Conservation (phyloP, 2,888 invertebrate species). For the Octonoba sinensis region DNA sequence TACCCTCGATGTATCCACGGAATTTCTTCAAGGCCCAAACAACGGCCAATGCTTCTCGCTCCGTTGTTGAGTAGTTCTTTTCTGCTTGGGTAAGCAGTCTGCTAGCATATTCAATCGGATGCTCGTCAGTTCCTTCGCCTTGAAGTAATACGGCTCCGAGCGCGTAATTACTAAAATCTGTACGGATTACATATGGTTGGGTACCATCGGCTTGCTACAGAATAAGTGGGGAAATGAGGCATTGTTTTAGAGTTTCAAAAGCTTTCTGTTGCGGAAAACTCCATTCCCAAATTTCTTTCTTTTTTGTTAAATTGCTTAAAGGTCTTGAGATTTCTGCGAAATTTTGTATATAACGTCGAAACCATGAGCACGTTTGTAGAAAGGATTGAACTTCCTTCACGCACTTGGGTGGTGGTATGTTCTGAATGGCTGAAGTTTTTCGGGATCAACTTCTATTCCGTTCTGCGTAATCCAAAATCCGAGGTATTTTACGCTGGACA, state of each 20-base stretch:
- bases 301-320: slow-evolving; percentile 6
- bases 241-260: slow-evolving; percentile 9
- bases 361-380: slow-evolving; percentile 23
- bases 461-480: slow-evolving; percentile 19
- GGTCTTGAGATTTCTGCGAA: too few species aligned
- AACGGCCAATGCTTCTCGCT: slow-evolving; percentile 56
- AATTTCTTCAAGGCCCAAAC: slow-evolving; percentile 26
- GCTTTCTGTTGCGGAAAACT: neutral
- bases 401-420: neutral
- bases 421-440: slow-evolving; percentile 1
- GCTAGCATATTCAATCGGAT: slow-evolving; percentile 51
- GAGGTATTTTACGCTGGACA: slow-evolving; percentile 6
- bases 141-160: slow-evolving; percentile 32
- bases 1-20: slow-evolving; percentile 6
- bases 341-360: neutral
- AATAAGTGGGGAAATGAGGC: neutral
- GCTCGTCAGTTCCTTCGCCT: slow-evolving; percentile 5
- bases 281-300: slow-evolving; percentile 3
- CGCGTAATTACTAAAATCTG: slow-evolving; percentile 12
- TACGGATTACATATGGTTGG: neutral
- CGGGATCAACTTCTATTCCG: slow-evolving; percentile 15
- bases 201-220: slow-evolving; percentile 12
- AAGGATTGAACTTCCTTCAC: slow-evolving; percentile 24
- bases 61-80: slow-evolving; percentile 52
- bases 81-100: slow-evolving; percentile 24